phyloP scores from a whole-genome alignment of 2,113 vertebrate species.

The Psittacus erithacus region DNA sequence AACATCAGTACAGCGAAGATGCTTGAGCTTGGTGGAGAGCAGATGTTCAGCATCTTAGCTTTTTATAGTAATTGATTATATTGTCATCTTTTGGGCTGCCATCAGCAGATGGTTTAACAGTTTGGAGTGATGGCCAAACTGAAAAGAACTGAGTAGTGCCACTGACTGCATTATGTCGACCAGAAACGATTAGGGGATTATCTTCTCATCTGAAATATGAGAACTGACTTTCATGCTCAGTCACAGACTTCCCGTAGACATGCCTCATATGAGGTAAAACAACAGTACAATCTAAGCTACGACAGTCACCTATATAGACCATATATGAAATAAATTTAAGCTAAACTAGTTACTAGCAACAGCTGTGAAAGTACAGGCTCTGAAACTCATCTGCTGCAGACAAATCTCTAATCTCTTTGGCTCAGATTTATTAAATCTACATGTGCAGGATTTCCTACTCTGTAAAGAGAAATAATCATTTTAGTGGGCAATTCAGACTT shows the following conservation, averaged over 20 bases:
- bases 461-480: slow-evolving; percentile 43
- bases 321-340: slow-evolving; percentile 39
- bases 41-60: slow-evolving; percentile 46
- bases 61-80: slow-evolving; percentile 50
- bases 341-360: slow-evolving; percentile 58
- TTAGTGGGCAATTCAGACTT: slow-evolving; percentile 47
- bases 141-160: slow-evolving; percentile 18
- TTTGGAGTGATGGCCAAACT: slow-evolving; percentile 20
- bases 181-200: slow-evolving; percentile 19
- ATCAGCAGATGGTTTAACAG: slow-evolving; percentile 50
- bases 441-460: slow-evolving; percentile 54
- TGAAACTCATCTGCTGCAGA: slow-evolving; percentile 60
- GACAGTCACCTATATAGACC: neutral
- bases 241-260: neutral
- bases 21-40: neutral
- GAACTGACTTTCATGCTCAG: neutral
- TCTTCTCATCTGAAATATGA: neutral
- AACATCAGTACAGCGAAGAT: slow-evolving; percentile 18
- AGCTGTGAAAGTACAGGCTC: slow-evolving; percentile 55
- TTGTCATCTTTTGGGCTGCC: slow-evolving; percentile 13
- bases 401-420: slow-evolving; percentile 68
- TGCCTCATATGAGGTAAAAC: neutral
- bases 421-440: slow-evolving; percentile 62
- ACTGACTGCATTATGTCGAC: neutral
- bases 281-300: neutral